Base-by-base conservation (phyloP, 2,888 invertebrate species). In the Exephanes ischioxanthus region DNA sequence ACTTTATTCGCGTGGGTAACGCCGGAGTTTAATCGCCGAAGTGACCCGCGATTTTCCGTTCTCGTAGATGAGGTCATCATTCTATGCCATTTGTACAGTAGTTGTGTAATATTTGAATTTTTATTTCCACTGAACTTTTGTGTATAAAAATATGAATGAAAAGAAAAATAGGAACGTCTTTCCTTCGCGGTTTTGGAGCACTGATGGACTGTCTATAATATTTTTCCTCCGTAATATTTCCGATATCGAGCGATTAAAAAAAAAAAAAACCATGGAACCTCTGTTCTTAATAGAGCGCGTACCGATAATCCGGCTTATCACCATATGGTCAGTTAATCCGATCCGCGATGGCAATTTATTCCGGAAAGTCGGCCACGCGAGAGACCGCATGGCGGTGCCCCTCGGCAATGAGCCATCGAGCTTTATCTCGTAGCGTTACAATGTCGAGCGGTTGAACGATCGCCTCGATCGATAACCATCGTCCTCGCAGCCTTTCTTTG, bases 371-470 rank as follows among this genome's bases (percentile, higher is more conserved):
- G 51, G 26, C 11, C 30, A 71, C 30, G 7, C 30, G 30, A 71
- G n/a, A 51, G 30, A 71, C 58, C 58, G 22, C 22, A 53, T 26
- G 14, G 5, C 45, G 9, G 14, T 72, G 71, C 22, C 55, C 3
- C 33, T 71, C 71, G 9, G 37, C 33, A 19, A 6, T 55, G 71
- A 55, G 22, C n/a, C 71, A 19, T 71, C 55, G 53, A 33, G 19
- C 41, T 5, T 9, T 22, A 3, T 58, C 22, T 72, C 37, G 5
- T 37, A 2, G 45, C 71, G 55, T 72, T 72, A 19, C 53, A 72
- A 72, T 72, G 55, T 72, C 14, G 71, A 72, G 19, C 71, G 55
- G 19, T 55, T 55, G 71, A 72, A 37, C 55, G 37, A 72, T 53
- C 19, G 71, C 22, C 11, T n/a, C n/a, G n/a, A 33, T 11, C 37